Evolutionary conservation across 2,888 invertebrate species (phyloP), one percentile per base, ranked within the genome.

Genomic region (Beris chalybata): DNA sequence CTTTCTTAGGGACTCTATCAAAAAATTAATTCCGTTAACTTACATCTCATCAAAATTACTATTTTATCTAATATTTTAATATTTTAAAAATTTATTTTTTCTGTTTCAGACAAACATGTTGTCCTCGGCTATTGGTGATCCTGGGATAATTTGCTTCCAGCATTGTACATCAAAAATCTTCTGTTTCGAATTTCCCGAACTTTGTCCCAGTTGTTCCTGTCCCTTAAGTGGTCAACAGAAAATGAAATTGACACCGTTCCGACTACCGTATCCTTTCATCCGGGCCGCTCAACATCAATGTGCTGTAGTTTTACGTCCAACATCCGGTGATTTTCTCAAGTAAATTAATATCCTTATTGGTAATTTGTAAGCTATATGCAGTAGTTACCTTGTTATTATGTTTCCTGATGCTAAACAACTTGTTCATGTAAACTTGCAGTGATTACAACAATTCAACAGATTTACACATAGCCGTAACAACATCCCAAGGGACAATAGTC

Each of bases 381-480:
- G 43, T 31, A 30, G 43, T 31, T 31, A 29, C 11, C 31, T 30
- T 4, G 29, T 9, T n/a, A 54, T 31, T 31, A 3, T 11, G 15
- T n/a, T n/a, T 31, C 31, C n/a, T 3, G 6, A 48, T n/a, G 2
- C 15, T 48, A 13, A 48, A 12, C 15, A 15, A 48, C 6, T 5
- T n/a, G 32, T 38, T 38, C 31, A n/a, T 47, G 9, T 67, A 65
- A 29, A 4, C 5, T 61, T 63, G 69, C 82, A 93, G 92, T 79
- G 89, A 92, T 80, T 94, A 93, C 79, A 86, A 86, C 77, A 89
- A 91, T 78, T 87, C 88, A 55, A 89, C 89, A 78, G 92, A 95
- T 82, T 85, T 96, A 71, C 95, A 96, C 81, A 93, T 95, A 78
- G 95, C 93, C 66, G 87, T 95, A 70, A 94, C 94, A 64, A 89